Base-by-base conservation (phyloP, 2,888 invertebrate species). In the Drosophila basisetae region DNA sequence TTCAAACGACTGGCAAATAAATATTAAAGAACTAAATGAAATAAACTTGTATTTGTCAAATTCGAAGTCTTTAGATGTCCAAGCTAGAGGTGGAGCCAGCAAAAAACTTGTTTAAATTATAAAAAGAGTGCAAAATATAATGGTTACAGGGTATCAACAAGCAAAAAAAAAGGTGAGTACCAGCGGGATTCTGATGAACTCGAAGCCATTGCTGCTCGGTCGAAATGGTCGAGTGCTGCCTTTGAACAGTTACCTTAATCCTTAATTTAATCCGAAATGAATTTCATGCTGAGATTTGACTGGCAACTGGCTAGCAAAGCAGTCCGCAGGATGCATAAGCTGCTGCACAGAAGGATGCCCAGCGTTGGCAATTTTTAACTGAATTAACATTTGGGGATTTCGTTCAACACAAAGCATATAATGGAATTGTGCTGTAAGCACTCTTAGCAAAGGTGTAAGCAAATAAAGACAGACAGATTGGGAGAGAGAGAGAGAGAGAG, bases 211-310 rank as follows among this genome's bases (percentile, higher is more conserved):
- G 47, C 30, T 56, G 47, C 68, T 64, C 35, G 39, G 56, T 22
- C 35, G 61, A 50, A 49, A 43, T 60, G 63, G 55, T 35, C 55
- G 50, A 55, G 50, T 22, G 41, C 7, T 69, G 52, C 73, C 76
- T 73, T 76, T 82, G 73, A 73, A 65, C 84, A 86, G 89, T 89
- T 84, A 82, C 78, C 84, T 80, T 89, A 87, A 87, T 87, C 89
- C 87, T 75, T 76, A 70, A 79, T 82, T 79, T 87, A 84, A 81
- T 87, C 82, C 80, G 66, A 75, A 87, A 84, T 78, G 84, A 87
- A 84, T 89, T 81, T 82, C 82, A 87, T 77, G 86, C 86, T 87
- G 86, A 68, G 86, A 85, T 80, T 85, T 81, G 68, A 82, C 78
- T 73, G 73, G 31, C 55, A 47, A 65, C 55, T 56, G 54, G 50